Base-by-base conservation (phyloP, 2,113 vertebrate species). In the Aphelocoma coerulescens region DNA sequence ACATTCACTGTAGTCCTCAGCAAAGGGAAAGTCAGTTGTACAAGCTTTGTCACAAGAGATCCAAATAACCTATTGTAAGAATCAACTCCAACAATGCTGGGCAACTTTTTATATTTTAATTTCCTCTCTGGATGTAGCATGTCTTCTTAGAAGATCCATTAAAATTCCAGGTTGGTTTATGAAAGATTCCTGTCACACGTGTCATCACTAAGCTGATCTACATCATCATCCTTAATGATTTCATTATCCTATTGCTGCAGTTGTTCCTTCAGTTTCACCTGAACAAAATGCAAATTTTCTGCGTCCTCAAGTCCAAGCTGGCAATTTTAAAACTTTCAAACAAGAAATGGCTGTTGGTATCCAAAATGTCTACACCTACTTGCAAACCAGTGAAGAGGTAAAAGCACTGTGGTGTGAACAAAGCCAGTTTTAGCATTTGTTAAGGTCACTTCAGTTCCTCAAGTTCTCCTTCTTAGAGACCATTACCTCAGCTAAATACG, bases 401-500 rank as follows among this genome's bases (percentile, higher is more conserved):
- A 85, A 95, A 93, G 49, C 75, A 61, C 46, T 89, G 39, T 61
- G 63, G 76, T 88, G 65, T 89, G 86, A 98, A 91, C 65, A 97
- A 95, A 89, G 65, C 37, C 89, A 66, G 89, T 68, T 96, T 92
- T 65, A 93, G 81, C 65, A 83, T 95, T 94, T 95, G 43, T 75
- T 89, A 79, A 96, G 94, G 83, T 96, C 77, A 95, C 86, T 95
- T 96, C 85, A 93, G 68, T 94, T 94, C 91, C 95, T 91, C 62
- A 51, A 88, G 83, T 85, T 81, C 97, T 97, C 72, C 73, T 93
- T 96, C 91, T 63, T 85, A 92, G 86, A 88, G 57, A 48, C 84
- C 85, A 97, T 85, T 94, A 94, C 77, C 82, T 96, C 88, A 98
- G 97, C 97, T 94, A 97, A 97, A 96, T 94, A 96, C 24, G 71